Percentiles rank a stretch among this genome's conserved stretches.
phyloP scores from a whole-genome alignment of 1,140 invertebrate species.

The Drosophila aff. region DNA sequence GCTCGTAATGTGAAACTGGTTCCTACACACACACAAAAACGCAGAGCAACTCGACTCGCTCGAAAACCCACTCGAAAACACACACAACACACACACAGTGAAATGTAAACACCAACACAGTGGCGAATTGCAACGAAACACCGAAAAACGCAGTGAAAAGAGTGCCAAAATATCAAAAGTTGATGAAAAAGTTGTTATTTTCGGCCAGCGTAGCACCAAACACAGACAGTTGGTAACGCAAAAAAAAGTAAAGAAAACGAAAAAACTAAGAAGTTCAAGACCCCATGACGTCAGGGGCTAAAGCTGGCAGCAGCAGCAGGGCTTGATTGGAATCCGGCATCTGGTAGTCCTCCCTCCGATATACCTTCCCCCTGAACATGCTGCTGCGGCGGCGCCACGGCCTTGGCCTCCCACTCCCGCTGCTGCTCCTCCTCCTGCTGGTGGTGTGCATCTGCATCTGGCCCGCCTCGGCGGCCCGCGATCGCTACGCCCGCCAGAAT shows the following conservation, averaged over 20 bases:
- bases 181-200: conserved; percentile 61
- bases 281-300: conserved; percentile 66
- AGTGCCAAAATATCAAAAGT: conserved; percentile 54
- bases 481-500: conserved; percentile 61
- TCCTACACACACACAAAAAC: conserved; percentile 47
- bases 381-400: conserved; percentile 41
- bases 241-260: not conserved
- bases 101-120: conserved; percentile 44
- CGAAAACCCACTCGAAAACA: conserved; percentile 39
- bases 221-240: conserved; percentile 13
- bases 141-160: conserved; percentile 70
- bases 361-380: conserved; percentile 18
- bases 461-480: conserved; percentile 61
- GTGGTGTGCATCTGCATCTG: conserved; percentile 59
- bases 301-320: conserved; percentile 19
- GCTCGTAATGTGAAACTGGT: conserved; percentile 77
- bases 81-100: conserved; percentile 33
- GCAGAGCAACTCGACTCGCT: conserved; percentile 8
- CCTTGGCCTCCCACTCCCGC: conserved; percentile 46
- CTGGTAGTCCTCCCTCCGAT: conserved; percentile 5
- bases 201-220: conserved; percentile 69
- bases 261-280: conserved; percentile 12
- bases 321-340: conserved; percentile 33
- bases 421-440: conserved; percentile 63
- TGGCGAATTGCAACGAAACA: conserved; percentile 63